Percentiles rank a stretch among this genome's conserved stretches.
These are phyloP conservation scores for Paraescarpia echinospica DNA, from an alignment of 1,140 invertebrate species.

Conservation along the genomic window DNA sequence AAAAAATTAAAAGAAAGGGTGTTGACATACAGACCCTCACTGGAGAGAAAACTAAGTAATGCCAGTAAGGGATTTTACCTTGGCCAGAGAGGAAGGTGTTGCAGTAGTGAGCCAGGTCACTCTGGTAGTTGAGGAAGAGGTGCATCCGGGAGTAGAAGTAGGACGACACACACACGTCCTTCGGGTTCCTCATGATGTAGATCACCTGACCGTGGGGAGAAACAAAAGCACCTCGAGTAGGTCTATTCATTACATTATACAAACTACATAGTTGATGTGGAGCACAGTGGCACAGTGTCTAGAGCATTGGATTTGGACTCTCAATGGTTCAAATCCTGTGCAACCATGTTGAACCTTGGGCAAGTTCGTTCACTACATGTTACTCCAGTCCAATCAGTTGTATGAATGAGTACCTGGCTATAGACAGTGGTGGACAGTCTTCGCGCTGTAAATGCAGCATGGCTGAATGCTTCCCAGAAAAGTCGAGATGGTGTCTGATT, in stretches of 20 bases:
- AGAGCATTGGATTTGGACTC: no score
- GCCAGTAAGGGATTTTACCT: conserved; percentile 60
- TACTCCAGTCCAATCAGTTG: no score
- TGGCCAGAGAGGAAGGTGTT: conserved; percentile 74
- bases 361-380: no score
- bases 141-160: conserved; percentile 76
- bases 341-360: no score
- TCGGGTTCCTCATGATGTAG: conserved; percentile 88
- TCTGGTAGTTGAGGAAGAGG: conserved; percentile 64
- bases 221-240: not conserved
- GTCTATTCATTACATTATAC: not conserved
- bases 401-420: no score
- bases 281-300: not conserved
- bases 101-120: conserved; percentile 76
- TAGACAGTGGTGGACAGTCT: no score
- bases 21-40: no score
- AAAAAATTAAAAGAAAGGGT: no score
- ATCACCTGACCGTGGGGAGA: conserved; percentile 69
- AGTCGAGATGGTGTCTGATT: no score
- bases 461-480: no score
- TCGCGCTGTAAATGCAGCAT: no score
- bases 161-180: conserved; percentile 89
- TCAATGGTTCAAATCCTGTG: no score
- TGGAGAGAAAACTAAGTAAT: not conserved
- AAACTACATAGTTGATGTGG: not conserved